A percentile compares a stretch with the other conserved stretches of the same genome.
Conservation (phyloP, 2,797 vertebrate genomes). For the Tamandua tetradactyla region DNA sequence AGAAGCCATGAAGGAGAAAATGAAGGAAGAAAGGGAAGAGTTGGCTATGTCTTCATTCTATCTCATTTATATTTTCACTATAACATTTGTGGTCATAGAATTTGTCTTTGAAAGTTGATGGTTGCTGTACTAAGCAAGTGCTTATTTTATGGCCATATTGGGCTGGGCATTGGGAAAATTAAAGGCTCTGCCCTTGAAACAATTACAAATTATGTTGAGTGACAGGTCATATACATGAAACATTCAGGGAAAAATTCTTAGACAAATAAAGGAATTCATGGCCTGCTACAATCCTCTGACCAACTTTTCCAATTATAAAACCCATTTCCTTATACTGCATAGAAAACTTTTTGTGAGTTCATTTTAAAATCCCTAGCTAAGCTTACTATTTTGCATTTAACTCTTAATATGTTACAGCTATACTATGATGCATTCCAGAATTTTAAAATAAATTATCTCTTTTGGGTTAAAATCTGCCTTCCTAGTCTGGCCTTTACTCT, state of each 20-base stretch:
- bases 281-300: background rate
- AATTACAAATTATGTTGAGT: background rate
- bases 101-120: constrained; percentile 10
- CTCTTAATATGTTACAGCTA: background rate
- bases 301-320: constrained; percentile 47
- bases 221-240: background rate
- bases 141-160: constrained; percentile 12
- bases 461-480: constrained; percentile 15
- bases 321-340: constrained; percentile 34
- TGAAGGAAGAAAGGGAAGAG: background rate
- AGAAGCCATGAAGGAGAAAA: background rate
- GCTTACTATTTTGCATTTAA: constrained; percentile 13
- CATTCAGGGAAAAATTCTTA: constrained; percentile 29
- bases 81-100: background rate
- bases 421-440: background rate
- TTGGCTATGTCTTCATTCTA: background rate
- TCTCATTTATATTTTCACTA: background rate
- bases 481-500: constrained; percentile 21
- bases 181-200: constrained; percentile 39
- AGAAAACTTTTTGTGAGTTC: constrained; percentile 8
- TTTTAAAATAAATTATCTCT: constrained; percentile 1
- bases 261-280: constrained; percentile 38
- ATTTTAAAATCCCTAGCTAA: constrained; percentile 37
- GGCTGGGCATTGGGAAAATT: background rate
- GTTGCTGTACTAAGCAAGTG: constrained; percentile 31